Evolutionary conservation across 2,888 invertebrate genomes (phyloP).

Genomic region (Allophyes oxyacanthae): DNA sequence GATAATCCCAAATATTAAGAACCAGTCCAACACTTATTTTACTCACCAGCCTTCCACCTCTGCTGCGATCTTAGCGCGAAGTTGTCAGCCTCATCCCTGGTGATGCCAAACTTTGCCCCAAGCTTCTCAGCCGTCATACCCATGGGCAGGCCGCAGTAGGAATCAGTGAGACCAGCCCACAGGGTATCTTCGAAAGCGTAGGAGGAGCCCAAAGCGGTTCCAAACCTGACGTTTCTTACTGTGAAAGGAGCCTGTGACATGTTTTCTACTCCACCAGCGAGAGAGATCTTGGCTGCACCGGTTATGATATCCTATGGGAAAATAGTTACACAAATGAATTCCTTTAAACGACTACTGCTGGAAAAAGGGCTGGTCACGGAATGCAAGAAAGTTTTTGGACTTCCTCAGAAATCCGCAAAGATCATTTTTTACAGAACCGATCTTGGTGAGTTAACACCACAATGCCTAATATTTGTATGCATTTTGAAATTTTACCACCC

Average conservation of each 20-base stretch:
- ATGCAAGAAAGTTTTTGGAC: too few relatives aligned
- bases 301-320: conserved; percentile 93
- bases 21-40: too few relatives aligned
- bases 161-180: conserved; percentile 96
- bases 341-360: too few relatives aligned
- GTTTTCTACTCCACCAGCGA: conserved; percentile 98
- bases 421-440: too few relatives aligned
- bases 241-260: conserved; percentile 98
- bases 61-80: conserved; percentile 96
- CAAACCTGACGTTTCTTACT: conserved; percentile 96
- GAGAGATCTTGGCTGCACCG: conserved; percentile 95
- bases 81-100: conserved; percentile 94
- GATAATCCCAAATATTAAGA: too few relatives aligned
- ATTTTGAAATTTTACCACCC: too few relatives aligned
- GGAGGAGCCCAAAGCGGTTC: conserved; percentile 94
- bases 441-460: too few relatives aligned
- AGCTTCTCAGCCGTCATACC: conserved; percentile 98
- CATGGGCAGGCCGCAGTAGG: conserved; percentile 97
- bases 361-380: too few relatives aligned
- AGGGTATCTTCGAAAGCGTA: conserved; percentile 95
- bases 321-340: too few relatives aligned
- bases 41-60: conserved; percentile 94
- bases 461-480: too few relatives aligned
- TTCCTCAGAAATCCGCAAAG: too few relatives aligned
- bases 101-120: conserved; percentile 93